A percentile compares a stretch with the other conserved stretches of the same genome.
These are phyloP conservation scores for Athalia cordata DNA, from an alignment of 2,888 invertebrate species.

Conservation along the genomic window DNA sequence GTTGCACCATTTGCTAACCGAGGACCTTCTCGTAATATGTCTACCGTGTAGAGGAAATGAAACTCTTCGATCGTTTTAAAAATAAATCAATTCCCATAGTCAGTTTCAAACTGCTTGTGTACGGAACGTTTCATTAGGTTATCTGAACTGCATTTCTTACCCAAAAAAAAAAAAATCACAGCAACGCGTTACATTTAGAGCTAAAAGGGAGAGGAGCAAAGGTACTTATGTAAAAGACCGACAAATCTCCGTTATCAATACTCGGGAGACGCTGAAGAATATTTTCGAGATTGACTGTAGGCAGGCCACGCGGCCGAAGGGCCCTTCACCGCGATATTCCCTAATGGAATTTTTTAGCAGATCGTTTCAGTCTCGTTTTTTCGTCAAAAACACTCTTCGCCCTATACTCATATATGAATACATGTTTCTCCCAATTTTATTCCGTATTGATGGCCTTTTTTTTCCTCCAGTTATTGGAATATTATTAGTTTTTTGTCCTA, in stretches of 20 bases:
- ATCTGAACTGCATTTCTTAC: too few relatives aligned
- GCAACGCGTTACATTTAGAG: too few relatives aligned
- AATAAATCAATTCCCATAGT: too few relatives aligned
- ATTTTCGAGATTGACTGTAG: slow-evolving; percentile 28
- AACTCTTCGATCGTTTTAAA: too few relatives aligned
- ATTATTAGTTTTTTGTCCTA: background rate
- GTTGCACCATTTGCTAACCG: slow-evolving; percentile 25
- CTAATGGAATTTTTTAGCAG: slow-evolving; percentile 42
- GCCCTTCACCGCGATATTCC: slow-evolving; percentile 37
- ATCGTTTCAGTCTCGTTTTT: slow-evolving; percentile 30
- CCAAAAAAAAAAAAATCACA: too few relatives aligned
- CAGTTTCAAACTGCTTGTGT: too few relatives aligned
- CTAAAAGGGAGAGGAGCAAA: too few relatives aligned
- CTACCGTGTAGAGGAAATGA: too few relatives aligned
- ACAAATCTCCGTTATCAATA: slow-evolving; percentile 8
- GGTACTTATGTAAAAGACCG: too few relatives aligned
- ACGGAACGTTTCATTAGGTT: too few relatives aligned
- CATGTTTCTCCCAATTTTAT: background rate
- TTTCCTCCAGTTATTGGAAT: background rate
- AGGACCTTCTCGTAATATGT: background rate
- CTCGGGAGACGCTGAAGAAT: background rate
- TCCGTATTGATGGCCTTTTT: background rate
- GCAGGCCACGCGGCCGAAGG: background rate
- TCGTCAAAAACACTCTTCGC: slow-evolving; percentile 3
- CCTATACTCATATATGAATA: background rate